Conservation (phyloP, 2,797 vertebrate genomes). For the Notamacropus eugenii region DNA sequence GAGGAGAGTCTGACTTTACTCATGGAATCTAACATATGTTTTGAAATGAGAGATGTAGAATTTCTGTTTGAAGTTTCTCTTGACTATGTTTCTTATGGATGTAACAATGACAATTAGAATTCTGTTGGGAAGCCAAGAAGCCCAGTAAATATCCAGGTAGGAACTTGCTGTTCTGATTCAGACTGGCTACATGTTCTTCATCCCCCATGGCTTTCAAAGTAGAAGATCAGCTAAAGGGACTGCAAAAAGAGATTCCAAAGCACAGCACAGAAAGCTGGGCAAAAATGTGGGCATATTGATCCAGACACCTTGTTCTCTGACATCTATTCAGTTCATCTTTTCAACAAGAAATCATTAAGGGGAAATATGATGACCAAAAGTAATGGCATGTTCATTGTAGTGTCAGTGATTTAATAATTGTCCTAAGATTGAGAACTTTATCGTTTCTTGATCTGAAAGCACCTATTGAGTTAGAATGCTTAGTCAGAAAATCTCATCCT, state of each 20-base stretch:
- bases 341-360: neutral
- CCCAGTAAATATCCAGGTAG: conserved; percentile 84
- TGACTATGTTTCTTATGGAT: conserved; percentile 87
- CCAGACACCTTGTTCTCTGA: conserved; percentile 45
- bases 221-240: conserved; percentile 41
- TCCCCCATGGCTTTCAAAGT: conserved; percentile 88
- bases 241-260: conserved; percentile 78
- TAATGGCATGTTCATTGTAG: neutral
- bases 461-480: neutral
- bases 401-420: neutral
- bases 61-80: conserved; percentile 85
- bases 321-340: conserved; percentile 41
- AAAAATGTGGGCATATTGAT: conserved; percentile 40
- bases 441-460: neutral
- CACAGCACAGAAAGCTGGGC: conserved; percentile 85
- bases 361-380: neutral
- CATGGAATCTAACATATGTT: neutral
- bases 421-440: neutral
- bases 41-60: conserved; percentile 15
- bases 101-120: conserved; percentile 84
- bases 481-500: neutral
- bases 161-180: conserved; percentile 88
- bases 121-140: conserved; percentile 76
- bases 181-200: conserved; percentile 85
- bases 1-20: neutral